Conservation (phyloP, 2,888 invertebrate genomes). For the Psylliodes chrysocephalus region DNA sequence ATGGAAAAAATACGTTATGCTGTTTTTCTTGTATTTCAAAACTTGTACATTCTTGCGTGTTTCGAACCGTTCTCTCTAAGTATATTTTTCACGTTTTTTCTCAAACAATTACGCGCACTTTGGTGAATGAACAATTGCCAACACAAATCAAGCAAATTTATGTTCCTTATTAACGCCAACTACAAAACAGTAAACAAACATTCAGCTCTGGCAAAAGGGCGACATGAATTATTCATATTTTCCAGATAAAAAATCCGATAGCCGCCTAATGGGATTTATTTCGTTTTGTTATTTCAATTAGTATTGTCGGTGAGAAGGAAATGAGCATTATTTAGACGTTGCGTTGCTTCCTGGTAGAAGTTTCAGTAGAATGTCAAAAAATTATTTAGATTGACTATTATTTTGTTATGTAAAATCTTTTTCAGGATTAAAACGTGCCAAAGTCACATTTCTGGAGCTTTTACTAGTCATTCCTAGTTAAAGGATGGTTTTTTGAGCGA, state of each 20-base stretch:
- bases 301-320: background rate
- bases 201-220: background rate
- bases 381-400: too few species aligned
- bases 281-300: constrained; percentile 5
- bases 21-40: too few species aligned
- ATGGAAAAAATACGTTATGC: too few species aligned
- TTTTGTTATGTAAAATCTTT: too few species aligned
- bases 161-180: constrained; percentile 21
- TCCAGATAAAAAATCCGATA: background rate
- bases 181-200: constrained; percentile 13
- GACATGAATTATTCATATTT: constrained; percentile 19
- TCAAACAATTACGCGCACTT: constrained; percentile 11
- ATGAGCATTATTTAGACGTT: background rate
- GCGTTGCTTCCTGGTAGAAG: background rate
- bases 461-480: too few species aligned
- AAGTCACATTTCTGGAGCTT: too few species aligned
- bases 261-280: background rate
- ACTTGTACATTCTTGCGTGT: too few species aligned
- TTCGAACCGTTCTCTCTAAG: too few species aligned
- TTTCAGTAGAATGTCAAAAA: background rate
- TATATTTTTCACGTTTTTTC: too few species aligned
- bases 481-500: too few species aligned
- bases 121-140: constrained; percentile 9
- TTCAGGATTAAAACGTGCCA: too few species aligned
- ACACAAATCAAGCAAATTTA: constrained; percentile 25